These are phyloP conservation scores for Brenthis hecate DNA, from an alignment of 2,888 invertebrate species.

Conservation along the genomic window DNA sequence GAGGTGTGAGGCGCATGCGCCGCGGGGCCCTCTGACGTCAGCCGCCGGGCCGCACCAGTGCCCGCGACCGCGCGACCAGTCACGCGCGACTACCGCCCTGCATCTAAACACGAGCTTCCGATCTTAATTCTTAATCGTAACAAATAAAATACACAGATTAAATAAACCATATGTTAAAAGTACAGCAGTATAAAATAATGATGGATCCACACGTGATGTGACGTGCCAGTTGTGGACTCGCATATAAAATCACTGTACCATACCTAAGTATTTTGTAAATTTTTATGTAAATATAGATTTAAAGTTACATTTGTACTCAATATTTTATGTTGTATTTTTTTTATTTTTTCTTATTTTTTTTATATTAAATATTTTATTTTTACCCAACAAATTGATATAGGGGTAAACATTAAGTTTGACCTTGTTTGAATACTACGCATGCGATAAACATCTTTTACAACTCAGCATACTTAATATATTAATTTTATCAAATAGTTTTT, in stretches of 20 bases:
- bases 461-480: constrained; percentile 44
- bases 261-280: constrained; percentile 26
- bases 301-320: background rate
- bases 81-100: constrained; percentile 73
- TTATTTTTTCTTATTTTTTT: background rate
- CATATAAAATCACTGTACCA: background rate
- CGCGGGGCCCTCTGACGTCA: constrained; percentile 65
- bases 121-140: constrained; percentile 66
- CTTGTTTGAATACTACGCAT: constrained; percentile 32
- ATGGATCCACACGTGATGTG: constrained; percentile 18
- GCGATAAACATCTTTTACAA: constrained; percentile 25
- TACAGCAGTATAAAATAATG: constrained; percentile 3
- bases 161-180: constrained; percentile 15
- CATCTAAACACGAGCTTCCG: constrained; percentile 70
- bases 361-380: background rate
- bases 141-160: constrained; percentile 43
- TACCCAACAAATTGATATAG: constrained; percentile 4
- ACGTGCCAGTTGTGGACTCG: constrained; percentile 3
- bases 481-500: constrained; percentile 53
- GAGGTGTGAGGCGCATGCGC: constrained; percentile 69
- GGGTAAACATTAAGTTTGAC: constrained; percentile 30
- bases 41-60: constrained; percentile 75
- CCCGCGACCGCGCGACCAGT: constrained; percentile 75
- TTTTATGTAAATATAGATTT: background rate
- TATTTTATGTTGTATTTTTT: background rate